Evolutionary conservation across 2,113 vertebrate genomes (phyloP), one percentile per base, ranked within the genome.

Genomic region (Anoura caudifer): DNA sequence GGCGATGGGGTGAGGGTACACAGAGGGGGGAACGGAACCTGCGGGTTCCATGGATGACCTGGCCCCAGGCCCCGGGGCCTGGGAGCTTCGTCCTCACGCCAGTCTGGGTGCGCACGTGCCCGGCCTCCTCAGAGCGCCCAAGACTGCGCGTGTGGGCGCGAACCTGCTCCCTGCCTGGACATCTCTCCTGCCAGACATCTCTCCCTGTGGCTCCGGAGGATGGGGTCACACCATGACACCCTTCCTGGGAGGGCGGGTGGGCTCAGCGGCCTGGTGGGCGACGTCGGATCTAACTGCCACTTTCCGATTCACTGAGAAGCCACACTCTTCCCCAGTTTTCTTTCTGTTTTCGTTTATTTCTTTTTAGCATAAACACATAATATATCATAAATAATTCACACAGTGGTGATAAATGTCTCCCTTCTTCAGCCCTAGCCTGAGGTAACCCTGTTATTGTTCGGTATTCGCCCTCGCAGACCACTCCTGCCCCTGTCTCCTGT

Each of bases 331-430:
- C 50, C 38, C 65, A 38, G 22, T 45, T 61, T 87, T 45, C 56
- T 82, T 69, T 50, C 33, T 59, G 36, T 38, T 54, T 70, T 20
- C 65, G 26, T 67, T 82, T 91, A 31, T 80, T 72, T 83, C 36
- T 33, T 33, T 87, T 45, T 47, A 79, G 31, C 12, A 28, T 67
- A 76, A 26, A 69, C n/a, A 43, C n/a, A 43, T 76, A 85, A 43
- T 22, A 56, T 22, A 47, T 47, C 38, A 61, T 95, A 83, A 86
- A 65, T 91, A 91, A 86, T 83, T 80, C 43, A 76, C 31, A 70
- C 13, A 38, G 63, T 69, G 5, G 45, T 47, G 54, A 90, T 33
- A 43, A 75, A 75, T 91, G 65, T 63, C 50, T n/a, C 26, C 54
- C 31, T 95, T 61, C 47, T 17, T 81, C 19, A 45, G 41, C 70